phyloP scores from a whole-genome alignment of 2,888 invertebrate genomes.

The Macrophya annulata region DNA sequence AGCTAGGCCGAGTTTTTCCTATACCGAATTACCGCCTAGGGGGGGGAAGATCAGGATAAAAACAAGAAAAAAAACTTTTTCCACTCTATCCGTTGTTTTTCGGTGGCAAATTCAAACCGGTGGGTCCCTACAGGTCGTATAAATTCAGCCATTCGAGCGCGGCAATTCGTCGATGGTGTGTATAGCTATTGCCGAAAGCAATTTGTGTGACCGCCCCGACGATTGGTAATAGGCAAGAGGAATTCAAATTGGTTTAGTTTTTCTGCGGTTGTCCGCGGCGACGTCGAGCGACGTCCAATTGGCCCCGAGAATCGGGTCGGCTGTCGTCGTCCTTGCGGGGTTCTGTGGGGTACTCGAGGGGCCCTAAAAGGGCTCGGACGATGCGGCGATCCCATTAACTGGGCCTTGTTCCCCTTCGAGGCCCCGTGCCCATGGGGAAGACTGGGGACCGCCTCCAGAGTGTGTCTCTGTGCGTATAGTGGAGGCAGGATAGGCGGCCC shows the following conservation, averaged over 20 bases:
- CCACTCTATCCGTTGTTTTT: conserved; percentile 19
- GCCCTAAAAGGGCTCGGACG: conserved; percentile 57
- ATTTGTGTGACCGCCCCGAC: conserved; percentile 79
- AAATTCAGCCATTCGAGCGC: conserved; percentile 7
- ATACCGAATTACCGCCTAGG: neutral
- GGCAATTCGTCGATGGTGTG: conserved; percentile 46
- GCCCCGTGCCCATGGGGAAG: conserved; percentile 61
- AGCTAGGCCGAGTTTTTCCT: neutral
- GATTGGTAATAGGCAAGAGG: conserved; percentile 78
- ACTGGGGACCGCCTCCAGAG: conserved; percentile 57
- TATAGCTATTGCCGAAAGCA: conserved; percentile 67
- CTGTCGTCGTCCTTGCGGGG: conserved; percentile 51
- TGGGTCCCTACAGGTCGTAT: conserved; percentile 18
- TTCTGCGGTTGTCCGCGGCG: conserved; percentile 77
- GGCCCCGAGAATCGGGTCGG: conserved; percentile 53
- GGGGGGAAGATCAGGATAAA: neutral
- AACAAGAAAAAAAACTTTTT: neutral
- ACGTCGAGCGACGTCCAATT: conserved; percentile 68
- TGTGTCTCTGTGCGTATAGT: conserved; percentile 59
- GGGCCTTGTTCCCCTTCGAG: conserved; percentile 64
- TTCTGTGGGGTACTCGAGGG: conserved; percentile 40
- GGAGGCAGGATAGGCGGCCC: conserved; percentile 64
- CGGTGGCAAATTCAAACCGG: conserved; percentile 34
- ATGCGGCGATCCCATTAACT: conserved; percentile 72
- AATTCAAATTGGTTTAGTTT: conserved; percentile 77